Evolutionary conservation across 1,140 invertebrate species (phyloP).

Genomic region (Pectinophora gossypiella): DNA sequence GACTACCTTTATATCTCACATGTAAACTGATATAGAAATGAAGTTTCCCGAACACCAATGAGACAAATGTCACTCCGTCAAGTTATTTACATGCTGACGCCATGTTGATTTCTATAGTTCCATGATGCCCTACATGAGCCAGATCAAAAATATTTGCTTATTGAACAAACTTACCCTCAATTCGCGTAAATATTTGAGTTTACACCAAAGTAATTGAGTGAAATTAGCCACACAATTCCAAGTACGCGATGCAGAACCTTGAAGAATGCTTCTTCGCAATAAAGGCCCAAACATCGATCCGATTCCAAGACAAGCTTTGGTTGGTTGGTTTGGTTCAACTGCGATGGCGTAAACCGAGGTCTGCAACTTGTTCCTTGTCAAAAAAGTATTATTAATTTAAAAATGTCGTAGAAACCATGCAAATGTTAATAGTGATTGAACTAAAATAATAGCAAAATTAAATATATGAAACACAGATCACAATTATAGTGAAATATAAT

Average conservation of each 20-base stretch:
- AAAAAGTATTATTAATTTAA: constrained; percentile 10
- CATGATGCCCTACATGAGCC: constrained; percentile 45
- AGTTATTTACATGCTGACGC: constrained; percentile 70
- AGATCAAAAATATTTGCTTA: neutral
- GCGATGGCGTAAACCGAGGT: constrained; percentile 40
- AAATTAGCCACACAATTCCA: constrained; percentile 78
- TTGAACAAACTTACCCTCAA: constrained; percentile 71
- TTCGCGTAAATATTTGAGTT: constrained; percentile 74
- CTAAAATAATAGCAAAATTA: too few relatives aligned
- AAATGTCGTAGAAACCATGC: too few relatives aligned
- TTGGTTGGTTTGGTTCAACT: constrained; percentile 53
- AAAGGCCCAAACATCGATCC: constrained; percentile 80
- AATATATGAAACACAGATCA: too few relatives aligned
- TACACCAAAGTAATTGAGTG: constrained; percentile 76
- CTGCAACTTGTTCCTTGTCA: constrained; percentile 20
- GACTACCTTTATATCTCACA: too few relatives aligned
- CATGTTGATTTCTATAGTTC: constrained; percentile 66
- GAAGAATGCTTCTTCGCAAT: constrained; percentile 76
- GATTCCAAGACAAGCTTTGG: constrained; percentile 61
- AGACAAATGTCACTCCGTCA: constrained; percentile 43
- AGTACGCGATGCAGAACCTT: constrained; percentile 78
- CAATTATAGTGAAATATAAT: too few relatives aligned
- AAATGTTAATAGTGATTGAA: too few relatives aligned
- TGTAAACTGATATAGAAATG: constrained; percentile 15
- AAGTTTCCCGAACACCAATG: constrained; percentile 13